Evolutionary conservation across 2,888 invertebrate genomes (phyloP).

Genomic region (Agapetus fuscipes): DNA sequence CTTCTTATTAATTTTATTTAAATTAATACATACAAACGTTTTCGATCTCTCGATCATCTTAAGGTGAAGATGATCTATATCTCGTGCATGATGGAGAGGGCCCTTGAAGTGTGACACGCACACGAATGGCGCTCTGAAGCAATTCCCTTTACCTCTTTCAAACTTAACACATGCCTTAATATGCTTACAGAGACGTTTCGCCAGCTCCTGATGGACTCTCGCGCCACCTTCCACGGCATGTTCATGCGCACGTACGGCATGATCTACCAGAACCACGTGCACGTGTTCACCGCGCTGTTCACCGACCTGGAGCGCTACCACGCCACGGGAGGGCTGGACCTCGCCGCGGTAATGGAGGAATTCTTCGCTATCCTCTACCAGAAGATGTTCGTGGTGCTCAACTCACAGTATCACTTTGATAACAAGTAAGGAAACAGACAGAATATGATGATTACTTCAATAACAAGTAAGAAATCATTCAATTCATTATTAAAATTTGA

Average conservation of each 20-base stretch:
- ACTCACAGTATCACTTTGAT: slow-evolving; percentile 85
- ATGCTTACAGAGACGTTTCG: slow-evolving; percentile 76
- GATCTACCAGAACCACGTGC: slow-evolving; percentile 88
- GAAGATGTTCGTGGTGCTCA: slow-evolving; percentile 92
- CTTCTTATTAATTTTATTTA: no score
- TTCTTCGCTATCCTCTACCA: slow-evolving; percentile 91
- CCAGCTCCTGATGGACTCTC: slow-evolving; percentile 71
- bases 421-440: slow-evolving; percentile 76
- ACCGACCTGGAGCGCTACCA: slow-evolving; percentile 85
- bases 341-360: slow-evolving; percentile 79
- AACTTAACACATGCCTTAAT: no score
- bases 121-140: no score
- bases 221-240: slow-evolving; percentile 87
- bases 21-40: no score
- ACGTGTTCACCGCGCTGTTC: slow-evolving; percentile 88
- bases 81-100: no score
- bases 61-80: no score
- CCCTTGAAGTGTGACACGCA: no score
- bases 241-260: slow-evolving; percentile 92
- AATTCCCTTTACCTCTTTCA: no score
- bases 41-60: no score
- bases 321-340: slow-evolving; percentile 70
- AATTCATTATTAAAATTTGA: no score
- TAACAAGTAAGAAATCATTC: no score
- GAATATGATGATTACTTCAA: no score